Conservation (phyloP, 2,888 invertebrate genomes). For the Drosophila setosimentum region DNA sequence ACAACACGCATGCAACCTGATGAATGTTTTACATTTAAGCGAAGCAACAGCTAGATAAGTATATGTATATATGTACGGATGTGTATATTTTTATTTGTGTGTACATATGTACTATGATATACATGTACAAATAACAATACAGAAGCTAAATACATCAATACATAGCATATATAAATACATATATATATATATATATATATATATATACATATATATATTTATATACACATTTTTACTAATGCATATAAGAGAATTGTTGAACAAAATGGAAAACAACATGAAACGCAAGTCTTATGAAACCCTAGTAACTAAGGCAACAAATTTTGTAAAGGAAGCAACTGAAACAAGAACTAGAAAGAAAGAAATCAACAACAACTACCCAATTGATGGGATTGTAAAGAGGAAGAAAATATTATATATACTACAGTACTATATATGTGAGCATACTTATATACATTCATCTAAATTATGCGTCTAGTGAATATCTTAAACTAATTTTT, state of each 20-base stretch:
- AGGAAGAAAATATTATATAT: conserved; percentile 4
- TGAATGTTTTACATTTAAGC: conserved; percentile 30
- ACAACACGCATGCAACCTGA: conserved; percentile 34
- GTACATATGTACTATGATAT: neutral
- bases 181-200: neutral
- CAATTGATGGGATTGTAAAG: conserved; percentile 21
- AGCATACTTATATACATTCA: conserved; percentile 26
- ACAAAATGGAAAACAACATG: conserved; percentile 79
- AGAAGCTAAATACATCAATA: conserved; percentile 28
- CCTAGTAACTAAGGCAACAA: conserved; percentile 83
- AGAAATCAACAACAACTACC: conserved; percentile 18
- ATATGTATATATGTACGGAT: conserved; percentile 29
- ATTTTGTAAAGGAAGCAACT: conserved; percentile 60
- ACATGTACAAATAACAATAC: conserved; percentile 13
- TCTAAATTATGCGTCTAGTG: conserved; percentile 38
- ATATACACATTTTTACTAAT: conserved; percentile 67
- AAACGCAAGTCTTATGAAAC: conserved; percentile 86
- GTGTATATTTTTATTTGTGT: conserved; percentile 3
- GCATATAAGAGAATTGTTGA: conserved; percentile 67
- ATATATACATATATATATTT: neutral
- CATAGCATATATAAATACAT: neutral
- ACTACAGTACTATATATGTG: conserved; percentile 12
- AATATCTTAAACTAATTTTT: conserved; percentile 44
- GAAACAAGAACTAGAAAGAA: conserved; percentile 14
- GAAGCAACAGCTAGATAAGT: conserved; percentile 18